Conservation (phyloP, 2,797 vertebrate genomes). For the Microtus obscurus region DNA sequence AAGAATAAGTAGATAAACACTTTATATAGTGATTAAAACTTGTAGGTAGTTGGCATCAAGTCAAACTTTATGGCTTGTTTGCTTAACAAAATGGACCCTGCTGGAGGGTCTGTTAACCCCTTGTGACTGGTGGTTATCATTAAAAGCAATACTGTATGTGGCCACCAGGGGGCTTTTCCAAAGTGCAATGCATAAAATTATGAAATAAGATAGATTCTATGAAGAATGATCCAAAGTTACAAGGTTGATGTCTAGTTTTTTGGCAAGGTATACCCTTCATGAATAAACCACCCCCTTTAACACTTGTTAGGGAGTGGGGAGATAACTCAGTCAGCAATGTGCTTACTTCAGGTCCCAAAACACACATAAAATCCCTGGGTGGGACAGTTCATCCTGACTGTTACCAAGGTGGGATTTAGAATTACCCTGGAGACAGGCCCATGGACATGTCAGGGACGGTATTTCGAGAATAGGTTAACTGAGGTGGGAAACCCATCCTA, state of each 20-base stretch:
- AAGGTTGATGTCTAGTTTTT: constrained; percentile 42
- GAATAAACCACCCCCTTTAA: constrained; percentile 34
- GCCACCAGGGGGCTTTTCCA: constrained; percentile 66
- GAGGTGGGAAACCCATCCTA: background rate
- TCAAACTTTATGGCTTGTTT: background rate
- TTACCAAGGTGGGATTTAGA: background rate
- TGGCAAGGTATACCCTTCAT: background rate
- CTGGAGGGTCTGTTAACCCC: background rate
- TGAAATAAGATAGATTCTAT: constrained; percentile 3
- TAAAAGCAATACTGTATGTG: background rate
- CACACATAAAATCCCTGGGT: background rate
- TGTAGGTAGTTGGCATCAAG: background rate
- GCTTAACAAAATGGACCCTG: background rate
- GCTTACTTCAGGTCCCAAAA: background rate
- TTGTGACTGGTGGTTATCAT: background rate
- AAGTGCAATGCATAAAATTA: background rate
- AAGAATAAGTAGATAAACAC: background rate
- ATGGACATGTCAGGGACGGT: too few relatives aligned
- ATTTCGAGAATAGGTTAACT: background rate
- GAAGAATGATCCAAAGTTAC: constrained; percentile 39
- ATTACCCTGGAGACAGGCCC: background rate
- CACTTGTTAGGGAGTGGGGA: background rate
- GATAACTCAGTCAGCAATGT: background rate
- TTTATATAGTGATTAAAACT: background rate
- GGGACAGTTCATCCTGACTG: background rate